Conservation (phyloP, 2,888 invertebrate genomes). For the Hyles lineata region DNA sequence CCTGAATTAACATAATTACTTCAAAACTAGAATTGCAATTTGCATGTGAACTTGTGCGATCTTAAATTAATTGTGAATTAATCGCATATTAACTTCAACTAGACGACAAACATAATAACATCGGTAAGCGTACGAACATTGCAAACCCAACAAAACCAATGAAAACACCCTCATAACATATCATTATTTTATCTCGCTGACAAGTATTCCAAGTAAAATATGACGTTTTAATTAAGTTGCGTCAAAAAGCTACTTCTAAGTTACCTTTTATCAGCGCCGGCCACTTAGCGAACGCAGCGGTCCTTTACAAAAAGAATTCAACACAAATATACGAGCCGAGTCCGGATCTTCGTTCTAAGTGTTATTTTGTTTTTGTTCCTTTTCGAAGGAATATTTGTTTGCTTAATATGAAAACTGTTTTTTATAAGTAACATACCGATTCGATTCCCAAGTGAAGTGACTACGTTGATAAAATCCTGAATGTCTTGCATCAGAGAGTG, state of each 20-base stretch:
- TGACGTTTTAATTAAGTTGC: conserved; percentile 56
- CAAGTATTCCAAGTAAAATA: conserved; percentile 48
- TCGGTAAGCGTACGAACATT: too few species aligned
- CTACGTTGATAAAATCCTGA: too few species aligned
- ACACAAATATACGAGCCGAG: neutral
- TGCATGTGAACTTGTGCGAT: too few species aligned
- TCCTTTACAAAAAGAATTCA: conserved; percentile 12
- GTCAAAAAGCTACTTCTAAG: conserved; percentile 53
- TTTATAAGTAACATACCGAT: neutral
- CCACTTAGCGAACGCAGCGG: conserved; percentile 41
- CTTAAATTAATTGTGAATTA: too few species aligned
- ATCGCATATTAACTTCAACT: too few species aligned
- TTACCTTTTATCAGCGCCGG: conserved; percentile 46
- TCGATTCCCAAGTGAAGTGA: too few species aligned
- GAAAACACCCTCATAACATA: neutral
- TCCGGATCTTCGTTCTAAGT: conserved; percentile 15
- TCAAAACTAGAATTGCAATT: too few species aligned
- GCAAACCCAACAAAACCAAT: too few species aligned
- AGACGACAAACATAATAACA: too few species aligned
- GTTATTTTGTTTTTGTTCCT: neutral
- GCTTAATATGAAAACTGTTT: neutral
- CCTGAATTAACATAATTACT: too few species aligned
- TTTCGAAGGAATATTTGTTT: conserved; percentile 6
- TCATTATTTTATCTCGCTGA: conserved; percentile 40
- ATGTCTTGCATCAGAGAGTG: too few species aligned